Evolutionary conservation across 2,888 invertebrate genomes (phyloP).

Genomic region (Noctua fimbriata): DNA sequence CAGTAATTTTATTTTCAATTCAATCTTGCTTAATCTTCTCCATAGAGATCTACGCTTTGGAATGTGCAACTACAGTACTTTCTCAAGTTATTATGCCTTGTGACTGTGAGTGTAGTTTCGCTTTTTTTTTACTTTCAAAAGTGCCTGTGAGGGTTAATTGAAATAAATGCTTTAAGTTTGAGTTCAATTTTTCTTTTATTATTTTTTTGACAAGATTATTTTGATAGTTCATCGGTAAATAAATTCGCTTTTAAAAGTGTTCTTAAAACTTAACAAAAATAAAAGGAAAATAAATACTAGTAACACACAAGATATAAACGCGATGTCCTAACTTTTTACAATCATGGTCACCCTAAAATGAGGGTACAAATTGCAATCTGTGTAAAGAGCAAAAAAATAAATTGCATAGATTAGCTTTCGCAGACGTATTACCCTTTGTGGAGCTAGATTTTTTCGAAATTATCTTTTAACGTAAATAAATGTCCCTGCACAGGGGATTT

Average conservation of each 20-base stretch:
- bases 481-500: slow-evolving; percentile 12
- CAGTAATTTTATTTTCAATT: background rate
- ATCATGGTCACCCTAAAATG: slow-evolving; percentile 32
- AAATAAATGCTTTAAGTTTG: no score
- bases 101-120: no score
- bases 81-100: no score
- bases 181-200: no score
- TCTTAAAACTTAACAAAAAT: background rate
- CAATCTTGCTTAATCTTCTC: no score
- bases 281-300: background rate
- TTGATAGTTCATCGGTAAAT: background rate
- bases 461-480: slow-evolving; percentile 49
- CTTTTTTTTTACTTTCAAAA: no score
- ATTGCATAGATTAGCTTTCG: slow-evolving; percentile 45
- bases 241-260: background rate
- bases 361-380: slow-evolving; percentile 60
- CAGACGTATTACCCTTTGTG: slow-evolving; percentile 43
- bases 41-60: no score
- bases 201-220: background rate
- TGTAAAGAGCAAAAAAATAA: slow-evolving; percentile 47
- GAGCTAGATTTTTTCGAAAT: slow-evolving; percentile 20
- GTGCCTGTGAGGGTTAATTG: no score
- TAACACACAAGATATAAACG: background rate
- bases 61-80: no score
- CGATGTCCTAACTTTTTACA: background rate